phyloP scores from a whole-genome alignment of 1,140 invertebrate species.

The Nephotettix cincticeps region DNA sequence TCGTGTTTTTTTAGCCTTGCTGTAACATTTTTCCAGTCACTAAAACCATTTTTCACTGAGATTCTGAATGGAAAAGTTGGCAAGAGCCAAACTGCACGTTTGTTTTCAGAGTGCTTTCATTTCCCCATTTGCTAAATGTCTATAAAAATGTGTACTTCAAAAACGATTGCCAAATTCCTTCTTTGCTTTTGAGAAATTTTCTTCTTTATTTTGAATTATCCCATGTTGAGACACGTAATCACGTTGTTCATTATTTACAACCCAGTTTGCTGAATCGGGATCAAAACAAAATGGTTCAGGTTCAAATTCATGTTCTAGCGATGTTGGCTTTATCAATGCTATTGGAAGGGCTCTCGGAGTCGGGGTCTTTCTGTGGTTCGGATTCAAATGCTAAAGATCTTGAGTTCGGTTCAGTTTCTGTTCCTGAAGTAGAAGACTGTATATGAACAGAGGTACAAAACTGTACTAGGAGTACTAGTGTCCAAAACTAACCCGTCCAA shows the following conservation, averaged over 20 bases:
- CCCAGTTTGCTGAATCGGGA: slow-evolving; percentile 18
- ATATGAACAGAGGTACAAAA: slow-evolving; percentile 6
- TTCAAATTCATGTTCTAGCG: not conserved
- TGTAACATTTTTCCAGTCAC: slow-evolving; percentile 9
- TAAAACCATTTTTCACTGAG: not conserved
- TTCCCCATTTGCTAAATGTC: slow-evolving; percentile 10
- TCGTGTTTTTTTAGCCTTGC: not conserved
- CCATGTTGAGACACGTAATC: slow-evolving; percentile 15
- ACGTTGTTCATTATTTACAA: slow-evolving; percentile 19
- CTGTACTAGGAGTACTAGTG: slow-evolving; percentile 6
- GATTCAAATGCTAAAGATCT: slow-evolving; percentile 16
- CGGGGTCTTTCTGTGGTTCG: not conserved
- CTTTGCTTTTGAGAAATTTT: slow-evolving; percentile 8
- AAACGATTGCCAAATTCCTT: slow-evolving; percentile 14
- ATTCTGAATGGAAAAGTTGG: slow-evolving; percentile 18
- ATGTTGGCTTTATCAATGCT: slow-evolving; percentile 9
- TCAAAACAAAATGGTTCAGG: slow-evolving; percentile 18
- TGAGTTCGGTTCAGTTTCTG: not conserved
- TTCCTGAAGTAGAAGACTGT: not conserved
- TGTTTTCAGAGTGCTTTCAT: slow-evolving; percentile 12
- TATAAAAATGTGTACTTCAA: not conserved
- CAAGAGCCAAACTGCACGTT: slow-evolving; percentile 17
- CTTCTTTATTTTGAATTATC: slow-evolving; percentile 17
- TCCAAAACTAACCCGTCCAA: slow-evolving; percentile 12
- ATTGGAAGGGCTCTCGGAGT: slow-evolving; percentile 9